These are phyloP conservation scores for Rhinophrynus dorsalis DNA, from an alignment of 2,797 vertebrate genomes.

Conservation along the genomic window DNA sequence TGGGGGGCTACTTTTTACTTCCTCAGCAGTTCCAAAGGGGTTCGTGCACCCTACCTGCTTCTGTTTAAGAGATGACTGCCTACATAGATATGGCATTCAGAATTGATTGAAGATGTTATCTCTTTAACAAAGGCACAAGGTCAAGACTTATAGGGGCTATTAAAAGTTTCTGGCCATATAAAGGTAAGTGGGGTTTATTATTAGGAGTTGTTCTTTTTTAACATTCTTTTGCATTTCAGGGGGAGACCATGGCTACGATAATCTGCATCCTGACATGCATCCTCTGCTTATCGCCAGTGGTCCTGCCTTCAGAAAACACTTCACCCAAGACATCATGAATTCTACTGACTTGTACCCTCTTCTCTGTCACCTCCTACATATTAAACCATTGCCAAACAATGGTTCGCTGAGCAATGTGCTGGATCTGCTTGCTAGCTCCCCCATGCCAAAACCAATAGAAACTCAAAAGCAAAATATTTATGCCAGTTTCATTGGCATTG, in stretches of 20 bases:
- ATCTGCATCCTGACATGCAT: conserved; percentile 84
- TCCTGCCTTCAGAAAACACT: conserved; percentile 82
- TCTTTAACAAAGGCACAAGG: no score
- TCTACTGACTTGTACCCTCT: conserved; percentile 89
- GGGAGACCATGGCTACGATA: conserved; percentile 92
- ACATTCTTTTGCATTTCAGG: no score
- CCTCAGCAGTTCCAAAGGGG: no score
- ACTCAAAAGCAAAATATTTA: conserved; percentile 59
- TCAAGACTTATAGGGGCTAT: no score
- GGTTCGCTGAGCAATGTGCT: conserved; percentile 78
- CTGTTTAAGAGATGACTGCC: no score
- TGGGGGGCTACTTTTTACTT: no score
- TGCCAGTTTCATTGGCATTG: conserved; percentile 72
- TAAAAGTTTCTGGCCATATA: no score
- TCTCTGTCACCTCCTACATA: conserved; percentile 82
- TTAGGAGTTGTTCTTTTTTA: no score
- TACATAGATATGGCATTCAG: no score
- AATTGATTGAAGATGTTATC: no score
- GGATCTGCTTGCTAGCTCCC: conserved; percentile 73
- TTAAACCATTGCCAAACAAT: conserved; percentile 80
- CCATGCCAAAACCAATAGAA: conserved; percentile 29
- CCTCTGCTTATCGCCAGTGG: conserved; percentile 87
- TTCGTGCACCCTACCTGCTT: no score
- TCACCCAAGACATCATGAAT: conserved; percentile 75
- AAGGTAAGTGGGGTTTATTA: no score